Percentiles rank a stretch among this genome's conserved stretches.
phyloP scores from a whole-genome alignment of 2,888 invertebrate genomes.

The Mongoloraphidia duomilia region DNA sequence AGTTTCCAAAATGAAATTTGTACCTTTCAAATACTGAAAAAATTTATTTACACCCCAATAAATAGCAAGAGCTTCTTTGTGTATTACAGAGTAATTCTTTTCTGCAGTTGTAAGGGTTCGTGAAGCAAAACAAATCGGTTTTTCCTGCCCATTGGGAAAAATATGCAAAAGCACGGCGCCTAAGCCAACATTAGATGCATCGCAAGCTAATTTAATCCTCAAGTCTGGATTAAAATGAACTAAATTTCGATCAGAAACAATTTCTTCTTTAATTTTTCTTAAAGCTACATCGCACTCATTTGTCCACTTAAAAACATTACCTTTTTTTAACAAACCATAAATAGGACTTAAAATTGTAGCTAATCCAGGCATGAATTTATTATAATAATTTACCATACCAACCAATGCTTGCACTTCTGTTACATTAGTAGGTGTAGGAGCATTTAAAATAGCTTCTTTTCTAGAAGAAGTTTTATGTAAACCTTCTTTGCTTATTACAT shows the following conservation, averaged over 20 bases:
- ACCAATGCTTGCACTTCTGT: constrained; percentile 4
- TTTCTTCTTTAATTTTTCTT: background rate
- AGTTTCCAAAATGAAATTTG: constrained; percentile 17
- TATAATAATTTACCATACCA: constrained; percentile 10
- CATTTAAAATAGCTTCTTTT: constrained; percentile 6
- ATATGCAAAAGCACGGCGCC: constrained; percentile 18
- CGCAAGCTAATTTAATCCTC: constrained; percentile 16
- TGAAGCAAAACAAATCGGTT: constrained; percentile 19
- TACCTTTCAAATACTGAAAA: constrained; percentile 21
- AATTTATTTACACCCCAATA: constrained; percentile 20
- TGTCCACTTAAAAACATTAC: constrained; percentile 5
- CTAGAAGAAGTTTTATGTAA: constrained; percentile 6
- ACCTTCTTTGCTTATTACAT: constrained; percentile 14
- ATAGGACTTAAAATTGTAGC: constrained; percentile 4
- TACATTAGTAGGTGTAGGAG: constrained; percentile 2
- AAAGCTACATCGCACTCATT: constrained; percentile 4
- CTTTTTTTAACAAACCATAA: constrained; percentile 6
- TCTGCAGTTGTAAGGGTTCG: constrained; percentile 17
- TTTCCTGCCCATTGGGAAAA: constrained; percentile 16
- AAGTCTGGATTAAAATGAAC: constrained; percentile 11
- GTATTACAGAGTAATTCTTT: constrained; percentile 19
- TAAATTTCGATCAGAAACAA: constrained; percentile 7
- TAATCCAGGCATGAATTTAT: constrained; percentile 4
- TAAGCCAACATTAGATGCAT: constrained; percentile 16
- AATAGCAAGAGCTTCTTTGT: constrained; percentile 22